phyloP scores from a whole-genome alignment of 2,888 invertebrate species.

The Strigamia maritima region DNA sequence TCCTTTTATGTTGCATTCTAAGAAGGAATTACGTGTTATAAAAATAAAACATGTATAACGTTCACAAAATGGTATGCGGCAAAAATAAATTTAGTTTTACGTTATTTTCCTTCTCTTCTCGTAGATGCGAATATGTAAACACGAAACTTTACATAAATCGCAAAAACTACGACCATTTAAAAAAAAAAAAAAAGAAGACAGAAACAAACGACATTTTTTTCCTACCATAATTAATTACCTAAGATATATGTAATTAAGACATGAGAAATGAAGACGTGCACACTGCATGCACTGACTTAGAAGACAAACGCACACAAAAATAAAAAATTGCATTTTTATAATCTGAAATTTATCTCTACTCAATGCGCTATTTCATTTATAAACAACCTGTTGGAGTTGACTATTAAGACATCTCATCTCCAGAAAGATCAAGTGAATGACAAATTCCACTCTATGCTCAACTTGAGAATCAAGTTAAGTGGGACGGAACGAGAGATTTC shows the following conservation, averaged over 20 bases:
- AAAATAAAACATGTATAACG: not conserved
- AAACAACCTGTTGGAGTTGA: constrained; percentile 22
- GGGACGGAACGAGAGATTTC: constrained; percentile 31
- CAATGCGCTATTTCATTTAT: not conserved
- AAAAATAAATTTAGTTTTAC: not conserved
- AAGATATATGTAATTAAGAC: not conserved
- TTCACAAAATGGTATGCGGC: not conserved
- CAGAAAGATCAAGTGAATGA: constrained; percentile 21
- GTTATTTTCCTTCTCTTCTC: not conserved
- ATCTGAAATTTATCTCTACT: not conserved
- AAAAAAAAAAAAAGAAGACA: too few species aligned
- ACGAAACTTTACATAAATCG: too few species aligned
- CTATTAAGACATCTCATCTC: constrained; percentile 19
- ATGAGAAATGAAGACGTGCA: not conserved
- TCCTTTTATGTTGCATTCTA: not conserved
- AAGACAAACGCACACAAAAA: not conserved
- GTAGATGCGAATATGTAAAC: too few species aligned
- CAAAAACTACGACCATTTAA: too few species aligned
- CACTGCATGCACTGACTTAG: too few species aligned
- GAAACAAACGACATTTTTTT: too few species aligned
- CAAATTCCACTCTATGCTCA: constrained; percentile 28
- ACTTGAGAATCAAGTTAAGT: constrained; percentile 27
- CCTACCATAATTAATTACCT: not conserved
- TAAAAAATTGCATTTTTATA: not conserved
- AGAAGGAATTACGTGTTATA: not conserved